Percentiles rank a stretch among this genome's conserved stretches.
phyloP scores from a whole-genome alignment of 2,797 vertebrate genomes.

The Chrysocyon brachyurus region DNA sequence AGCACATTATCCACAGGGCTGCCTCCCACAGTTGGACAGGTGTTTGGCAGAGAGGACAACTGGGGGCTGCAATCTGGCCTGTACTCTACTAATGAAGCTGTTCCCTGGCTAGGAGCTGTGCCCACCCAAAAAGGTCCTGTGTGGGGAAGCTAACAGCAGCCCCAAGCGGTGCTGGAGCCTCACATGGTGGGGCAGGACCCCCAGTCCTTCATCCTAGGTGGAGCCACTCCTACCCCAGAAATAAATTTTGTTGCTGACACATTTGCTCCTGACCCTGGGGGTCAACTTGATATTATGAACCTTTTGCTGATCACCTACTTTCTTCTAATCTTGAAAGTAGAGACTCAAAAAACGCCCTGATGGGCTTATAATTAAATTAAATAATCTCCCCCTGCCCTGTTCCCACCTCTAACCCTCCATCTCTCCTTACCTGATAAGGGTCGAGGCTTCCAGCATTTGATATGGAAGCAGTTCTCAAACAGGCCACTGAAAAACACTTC shows the following conservation, averaged over 20 bases:
- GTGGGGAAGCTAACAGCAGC: neutral
- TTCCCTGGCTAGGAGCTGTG: neutral
- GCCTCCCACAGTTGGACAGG: neutral
- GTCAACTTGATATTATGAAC: neutral
- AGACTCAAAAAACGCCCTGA: neutral
- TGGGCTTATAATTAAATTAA: neutral
- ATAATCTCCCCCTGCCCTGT: neutral
- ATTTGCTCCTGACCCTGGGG: neutral
- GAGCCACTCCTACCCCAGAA: neutral
- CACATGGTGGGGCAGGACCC: neutral
- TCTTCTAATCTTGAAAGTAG: neutral
- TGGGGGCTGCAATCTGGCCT: neutral
- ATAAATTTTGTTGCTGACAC: neutral
- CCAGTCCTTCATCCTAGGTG: neutral
- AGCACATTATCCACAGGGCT: neutral
- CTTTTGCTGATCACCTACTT: neutral
- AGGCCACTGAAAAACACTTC: slow-evolving; percentile 76
- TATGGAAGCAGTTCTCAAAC: slow-evolving; percentile 76
- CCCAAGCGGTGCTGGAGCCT: neutral
- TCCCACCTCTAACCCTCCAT: neutral
- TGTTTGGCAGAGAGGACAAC: neutral
- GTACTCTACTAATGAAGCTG: neutral
- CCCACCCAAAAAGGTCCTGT: neutral
- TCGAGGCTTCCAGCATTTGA: slow-evolving; percentile 68
- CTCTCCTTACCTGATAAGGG: slow-evolving; percentile 63